Base-by-base conservation (phyloP, 2,797 vertebrate genomes). In the Platalea minor region DNA sequence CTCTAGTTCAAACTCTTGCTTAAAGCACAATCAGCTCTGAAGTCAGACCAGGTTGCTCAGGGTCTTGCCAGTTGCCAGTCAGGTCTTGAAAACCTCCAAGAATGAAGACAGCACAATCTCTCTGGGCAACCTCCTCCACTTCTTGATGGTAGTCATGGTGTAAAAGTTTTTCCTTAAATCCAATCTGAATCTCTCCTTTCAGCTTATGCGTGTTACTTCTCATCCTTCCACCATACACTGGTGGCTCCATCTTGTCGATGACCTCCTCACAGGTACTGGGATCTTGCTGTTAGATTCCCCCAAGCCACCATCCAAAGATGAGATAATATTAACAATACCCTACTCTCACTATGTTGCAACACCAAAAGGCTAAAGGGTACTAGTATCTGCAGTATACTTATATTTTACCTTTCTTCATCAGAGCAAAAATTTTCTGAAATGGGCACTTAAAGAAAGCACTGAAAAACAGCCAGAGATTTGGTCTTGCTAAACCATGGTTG, bases 401-500 rank as follows among this genome's bases (percentile, higher is more conserved):
- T 23, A 25, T 12, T 53, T 80, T 9, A 48, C 24, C 5, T 46
- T 73, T 41, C 41, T 46, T 77, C 41, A 50, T 48, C 15, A 86
- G 57, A 83, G 17, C 13, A 75, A 79, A 7, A 80, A 28, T 3
- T 69, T 91, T 74, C 76, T 63, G 72, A 70, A 85, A 59, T 10
- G 4, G 9, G n/a, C 15, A 28, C 5, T 60, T 25, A 51, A 53
- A 64, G 51, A 48, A 89, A 77, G 6, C 4, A 13, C 16, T 57
- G 21, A 17, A 51, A 56, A 83, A 37, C 9, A 54, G 11, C 2
- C 37, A 61, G 73, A 68, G 7, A 31, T 78, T 48, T 61, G 7
- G 10, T 54, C 17, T 78, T 80, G 7, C 20, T 80, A 37, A 82
- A 63, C 3, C 0, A 0, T 46, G 18, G 10, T 29, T 85, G 1